Base-by-base conservation (phyloP, 1,140 invertebrate species). In the Temnothorax curvispinosus region DNA sequence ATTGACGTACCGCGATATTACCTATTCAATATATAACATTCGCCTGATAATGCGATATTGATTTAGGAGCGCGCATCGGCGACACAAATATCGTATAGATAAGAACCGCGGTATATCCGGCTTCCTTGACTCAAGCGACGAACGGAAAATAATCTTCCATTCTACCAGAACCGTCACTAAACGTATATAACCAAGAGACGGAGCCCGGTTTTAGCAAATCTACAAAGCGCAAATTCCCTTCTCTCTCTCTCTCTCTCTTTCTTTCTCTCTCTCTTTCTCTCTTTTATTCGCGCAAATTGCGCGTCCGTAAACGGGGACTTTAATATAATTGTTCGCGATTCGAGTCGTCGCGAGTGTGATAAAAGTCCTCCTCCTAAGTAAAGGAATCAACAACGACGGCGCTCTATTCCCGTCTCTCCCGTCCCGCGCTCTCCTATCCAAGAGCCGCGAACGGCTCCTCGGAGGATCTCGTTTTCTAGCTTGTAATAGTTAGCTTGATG, bases 31-130 rank as follows among this genome's bases (percentile, higher is more conserved):
- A 38, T 38, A 60, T 89, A 86, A 84, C 64, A 80, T 87, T 77
- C 56, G 65, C 44, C 13, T 54, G 85, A 72, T 89, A 89, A 91
- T 87, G 54, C 77, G 87, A 82, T 91, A 91, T 91, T 81, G 90
- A 91, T 91, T 91, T 85, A 87, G 62, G 27, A n/a, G 50, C 60
- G 50, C 60, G 85, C 69, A n/a, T 65, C 60, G 44, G 60, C 75
- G 72, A 74, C 69, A 69, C 62, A 85, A 90, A 91, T 80, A 87
- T 91, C 88, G 87, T 18, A 21, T 52, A 54, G 67, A 56, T 85
- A 81, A 88, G 81, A 86, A 58, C 44, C 60, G 50, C 38, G 58
- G 7, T 27, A 41, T 52, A 85, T 80, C 76, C 80, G 21, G 13
- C 47, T 87, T 86, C 54, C 76, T 58, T 32, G 21, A 76, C 71